Evolutionary conservation across 64 coral and sea anemone species (phyloP), one percentile per base, ranked within the genome.

Genomic region (Catalaphyllia jardinei): DNA sequence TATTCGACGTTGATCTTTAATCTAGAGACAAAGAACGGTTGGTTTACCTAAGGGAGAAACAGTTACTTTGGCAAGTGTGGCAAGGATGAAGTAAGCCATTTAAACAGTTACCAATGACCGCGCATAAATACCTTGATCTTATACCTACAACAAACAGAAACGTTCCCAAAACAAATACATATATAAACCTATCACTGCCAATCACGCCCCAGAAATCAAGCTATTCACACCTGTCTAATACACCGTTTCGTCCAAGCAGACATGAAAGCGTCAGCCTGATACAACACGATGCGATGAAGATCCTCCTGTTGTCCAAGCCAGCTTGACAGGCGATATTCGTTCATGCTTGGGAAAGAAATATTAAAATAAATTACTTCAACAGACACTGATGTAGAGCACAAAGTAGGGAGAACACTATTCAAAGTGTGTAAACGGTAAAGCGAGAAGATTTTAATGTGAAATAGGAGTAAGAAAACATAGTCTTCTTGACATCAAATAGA

Each of bases 291-390:
- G 13, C 97, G 97, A 62, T 99, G 97, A 67, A 99, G 88, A 72
- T 99, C 97, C 29, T 99, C 97, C 76, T 99, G 97, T 50, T 99
- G 97, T 0, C 97, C 97, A 19, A 99, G 77, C 97, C 97, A 99
- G 74, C 97, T 99, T 0, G 86, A 86, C 62, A 99, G 31, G 61
- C 97, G 94, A 79, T 95, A 99, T 49, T 99, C 97, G 71, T 99
- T 95, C 90, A 99, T 95, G 35, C 97, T 99, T 8, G 33, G 86
- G 60, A 38, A 62, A 28, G 76, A 64, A 52, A 27, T 22, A 60
- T 14, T 19, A 31, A 16, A 71, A 30, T 18, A 31, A 50, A 71
- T 59, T 28, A 25, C 29, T 46, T 29, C 16, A 86, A 72, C 8
- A 49, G 61, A 49, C 17, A 65, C 3, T 24, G 17, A 2, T 33